phyloP scores from a whole-genome alignment of 92 coral and sea anemone genomes.

The Parazoanthus darwini region DNA sequence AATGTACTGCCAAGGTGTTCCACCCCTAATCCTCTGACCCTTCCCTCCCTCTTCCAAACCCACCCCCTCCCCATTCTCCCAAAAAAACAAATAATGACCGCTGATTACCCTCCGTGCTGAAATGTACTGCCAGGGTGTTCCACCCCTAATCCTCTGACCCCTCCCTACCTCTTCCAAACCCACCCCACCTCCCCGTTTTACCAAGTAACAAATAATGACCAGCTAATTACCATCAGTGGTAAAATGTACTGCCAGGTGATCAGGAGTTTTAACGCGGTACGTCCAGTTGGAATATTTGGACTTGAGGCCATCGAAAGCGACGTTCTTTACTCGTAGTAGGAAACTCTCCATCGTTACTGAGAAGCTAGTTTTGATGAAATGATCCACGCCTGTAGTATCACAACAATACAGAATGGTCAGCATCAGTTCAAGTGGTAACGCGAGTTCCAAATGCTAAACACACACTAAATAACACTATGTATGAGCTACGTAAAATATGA shows the following conservation, averaged over 20 bases:
- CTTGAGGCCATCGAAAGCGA: conserved; percentile 84
- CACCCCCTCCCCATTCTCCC: no score
- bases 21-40: no score
- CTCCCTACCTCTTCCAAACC: no score
- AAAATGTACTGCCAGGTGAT: conserved; percentile 80
- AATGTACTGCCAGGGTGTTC: no score
- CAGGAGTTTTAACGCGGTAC: conserved; percentile 78
- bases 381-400: conserved; percentile 72
- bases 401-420: neutral
- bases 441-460: neutral
- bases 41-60: no score
- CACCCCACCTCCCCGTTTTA: no score
- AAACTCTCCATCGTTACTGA: conserved; percentile 91
- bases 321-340: conserved; percentile 79
- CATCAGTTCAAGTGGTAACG: neutral
- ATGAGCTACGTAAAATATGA: no score
- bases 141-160: no score
- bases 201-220: conserved; percentile 31
- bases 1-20: no score
- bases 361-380: conserved; percentile 86
- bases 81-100: no score
- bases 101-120: neutral
- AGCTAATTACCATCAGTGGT: conserved; percentile 54
- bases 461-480: neutral
- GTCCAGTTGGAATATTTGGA: conserved; percentile 92